Percentiles rank a stretch among this genome's conserved stretches.
Conservation (phyloP, 2,113 vertebrate species). For the Hemiscyllium ocellatum region DNA sequence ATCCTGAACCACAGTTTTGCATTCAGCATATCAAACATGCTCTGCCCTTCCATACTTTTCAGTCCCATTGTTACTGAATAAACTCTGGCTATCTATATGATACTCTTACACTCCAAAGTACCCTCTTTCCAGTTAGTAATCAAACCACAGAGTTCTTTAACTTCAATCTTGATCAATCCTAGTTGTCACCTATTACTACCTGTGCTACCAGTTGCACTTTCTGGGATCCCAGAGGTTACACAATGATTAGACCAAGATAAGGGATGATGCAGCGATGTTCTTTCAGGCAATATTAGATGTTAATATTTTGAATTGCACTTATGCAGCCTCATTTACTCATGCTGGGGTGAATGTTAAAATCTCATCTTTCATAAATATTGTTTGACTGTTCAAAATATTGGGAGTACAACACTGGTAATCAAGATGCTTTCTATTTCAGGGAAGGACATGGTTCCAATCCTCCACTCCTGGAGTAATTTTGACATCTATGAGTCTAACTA, state of each 20-base stretch:
- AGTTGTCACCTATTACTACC: neutral
- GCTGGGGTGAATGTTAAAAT: neutral
- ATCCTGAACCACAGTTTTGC: neutral
- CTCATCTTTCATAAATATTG: neutral
- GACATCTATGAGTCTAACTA: neutral
- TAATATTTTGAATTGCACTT: neutral
- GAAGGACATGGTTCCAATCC: neutral
- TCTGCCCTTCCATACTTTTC: neutral
- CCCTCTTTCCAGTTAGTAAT: neutral
- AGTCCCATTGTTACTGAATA: neutral
- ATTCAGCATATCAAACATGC: conserved; percentile 10
- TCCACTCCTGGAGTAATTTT: no score
- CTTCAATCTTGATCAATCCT: neutral
- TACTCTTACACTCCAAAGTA: neutral
- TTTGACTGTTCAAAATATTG: neutral
- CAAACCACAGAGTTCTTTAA: neutral
- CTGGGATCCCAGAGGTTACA: neutral
- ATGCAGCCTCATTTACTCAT: neutral
- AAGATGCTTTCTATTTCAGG: neutral
- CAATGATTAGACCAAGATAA: neutral
- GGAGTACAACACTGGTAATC: neutral
- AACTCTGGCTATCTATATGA: neutral
- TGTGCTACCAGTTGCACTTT: neutral
- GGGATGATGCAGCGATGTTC: neutral
- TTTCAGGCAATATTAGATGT: neutral